Evolutionary conservation across 2,888 invertebrate species (phyloP), one percentile per base, ranked within the genome.

Genomic region (Augiades crinisus): DNA sequence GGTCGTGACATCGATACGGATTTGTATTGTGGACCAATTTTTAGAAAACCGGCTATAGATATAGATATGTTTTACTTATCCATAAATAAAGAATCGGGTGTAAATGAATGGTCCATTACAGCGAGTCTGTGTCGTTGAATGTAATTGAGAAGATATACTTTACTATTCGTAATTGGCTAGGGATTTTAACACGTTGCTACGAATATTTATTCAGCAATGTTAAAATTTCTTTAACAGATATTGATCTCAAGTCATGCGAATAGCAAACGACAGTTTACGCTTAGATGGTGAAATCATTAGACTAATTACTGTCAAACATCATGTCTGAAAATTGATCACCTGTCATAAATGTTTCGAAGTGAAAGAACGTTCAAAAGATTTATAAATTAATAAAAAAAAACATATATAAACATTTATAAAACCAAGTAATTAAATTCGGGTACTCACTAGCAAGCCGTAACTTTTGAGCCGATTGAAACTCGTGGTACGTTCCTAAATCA

Each of bases 21-120:
- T 49, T 33, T 33, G 16, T 36, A 36, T 31, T 19, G 19, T 31
- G 43, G 30, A 44, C 43, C n/a, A 8, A 31, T 30, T 21, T 43
- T 13, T 19, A 6, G 2, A 38, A 16, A 16, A 30, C n/a, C n/a
- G n/a, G n/a, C n/a, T n/a, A n/a, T n/a, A 30, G 12, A 10, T 10
- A 6, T 22, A n/a, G n/a, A n/a, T 24, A 5, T 13, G 24, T 41
- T 41, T 5, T 14, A 16, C 14, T 14, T 40, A 27, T 10, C 2
- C 10, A 5, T 30, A 30, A 12, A 3, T 5, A 27, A 4, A 8
- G 4, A 12, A 30, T 30, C 4, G 2, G 30, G 30, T 12, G 10
- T n/a, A n/a, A n/a, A 12, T 12, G 30, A 12, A n/a, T 1, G 30
- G 12, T 30, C 30, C 30, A 30, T 30, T 12, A 30, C 12, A 4